These are phyloP conservation scores for Rhinella marina DNA, from an alignment of 2,797 vertebrate species.

Conservation along the genomic window DNA sequence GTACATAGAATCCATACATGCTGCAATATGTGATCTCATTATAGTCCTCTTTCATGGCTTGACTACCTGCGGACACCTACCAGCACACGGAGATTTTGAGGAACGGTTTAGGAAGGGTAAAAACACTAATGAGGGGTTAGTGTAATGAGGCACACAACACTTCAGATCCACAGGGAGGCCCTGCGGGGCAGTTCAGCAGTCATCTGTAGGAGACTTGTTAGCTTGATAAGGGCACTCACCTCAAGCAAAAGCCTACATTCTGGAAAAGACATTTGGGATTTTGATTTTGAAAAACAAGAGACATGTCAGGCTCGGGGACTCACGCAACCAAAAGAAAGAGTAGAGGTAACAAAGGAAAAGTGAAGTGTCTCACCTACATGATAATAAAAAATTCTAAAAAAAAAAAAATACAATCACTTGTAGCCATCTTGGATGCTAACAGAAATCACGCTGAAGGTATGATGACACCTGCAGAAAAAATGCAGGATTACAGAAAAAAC, in stretches of 20 bases:
- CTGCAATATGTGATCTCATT: background rate
- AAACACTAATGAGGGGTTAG: slow-evolving; percentile 30
- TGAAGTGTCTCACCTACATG: background rate
- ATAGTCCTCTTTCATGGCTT: background rate
- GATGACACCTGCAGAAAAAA: no score
- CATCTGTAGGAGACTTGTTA: slow-evolving; percentile 8
- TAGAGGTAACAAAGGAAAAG: background rate
- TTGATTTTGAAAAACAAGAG: background rate
- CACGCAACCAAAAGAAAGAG: background rate
- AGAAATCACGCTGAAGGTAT: no score
- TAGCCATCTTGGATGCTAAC: background rate
- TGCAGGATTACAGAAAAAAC: no score
- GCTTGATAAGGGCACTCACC: slow-evolving; percentile 16
- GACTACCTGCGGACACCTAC: background rate
- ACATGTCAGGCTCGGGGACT: background rate
- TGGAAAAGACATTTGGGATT: background rate
- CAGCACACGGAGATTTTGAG: background rate
- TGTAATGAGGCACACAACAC: slow-evolving; percentile 30
- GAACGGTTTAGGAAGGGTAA: slow-evolving; percentile 1
- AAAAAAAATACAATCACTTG: background rate
- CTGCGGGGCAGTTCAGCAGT: background rate
- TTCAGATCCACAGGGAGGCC: background rate
- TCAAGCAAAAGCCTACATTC: background rate
- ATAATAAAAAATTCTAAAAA: background rate
- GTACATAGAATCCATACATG: background rate